phyloP scores from a whole-genome alignment of 2,888 invertebrate species.

The Platycheirus rosarum region DNA sequence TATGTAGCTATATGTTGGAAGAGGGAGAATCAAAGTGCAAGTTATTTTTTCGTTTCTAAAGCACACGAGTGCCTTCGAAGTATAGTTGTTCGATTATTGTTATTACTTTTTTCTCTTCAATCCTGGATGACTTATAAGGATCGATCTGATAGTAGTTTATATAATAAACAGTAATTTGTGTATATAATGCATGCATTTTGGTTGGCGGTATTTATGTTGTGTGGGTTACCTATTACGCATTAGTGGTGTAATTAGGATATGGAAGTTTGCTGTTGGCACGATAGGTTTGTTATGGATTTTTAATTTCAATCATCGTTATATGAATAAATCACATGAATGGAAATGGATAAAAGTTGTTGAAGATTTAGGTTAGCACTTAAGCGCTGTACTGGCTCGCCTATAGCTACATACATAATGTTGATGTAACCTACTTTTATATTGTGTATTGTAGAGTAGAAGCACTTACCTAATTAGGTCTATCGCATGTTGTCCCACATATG shows the following conservation, averaged over 20 bases:
- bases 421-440: too few relatives aligned
- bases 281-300: not conserved
- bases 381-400: too few relatives aligned
- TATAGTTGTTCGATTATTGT: slow-evolving; percentile 70
- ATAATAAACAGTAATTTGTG: slow-evolving; percentile 61
- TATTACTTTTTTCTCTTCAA: slow-evolving; percentile 34
- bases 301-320: too few relatives aligned
- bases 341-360: not conserved
- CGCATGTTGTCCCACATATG: too few relatives aligned
- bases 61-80: slow-evolving; percentile 64
- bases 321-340: too few relatives aligned
- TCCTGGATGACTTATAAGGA: slow-evolving; percentile 47
- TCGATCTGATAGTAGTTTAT: not conserved
- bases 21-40: slow-evolving; percentile 24
- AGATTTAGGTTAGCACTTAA: too few relatives aligned
- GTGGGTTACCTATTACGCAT: not conserved
- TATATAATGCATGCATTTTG: slow-evolving; percentile 44
- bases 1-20: not conserved
- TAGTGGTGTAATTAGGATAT: slow-evolving; percentile 19
- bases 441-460: too few relatives aligned
- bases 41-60: slow-evolving; percentile 55
- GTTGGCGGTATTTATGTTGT: slow-evolving; percentile 1
- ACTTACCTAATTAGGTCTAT: too few relatives aligned
- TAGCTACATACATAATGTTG: too few relatives aligned
- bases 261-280: slow-evolving; percentile 22